Evolutionary conservation across 2,113 vertebrate genomes (phyloP), one percentile per base, ranked within the genome.

Genomic region (Ascaphus truei): DNA sequence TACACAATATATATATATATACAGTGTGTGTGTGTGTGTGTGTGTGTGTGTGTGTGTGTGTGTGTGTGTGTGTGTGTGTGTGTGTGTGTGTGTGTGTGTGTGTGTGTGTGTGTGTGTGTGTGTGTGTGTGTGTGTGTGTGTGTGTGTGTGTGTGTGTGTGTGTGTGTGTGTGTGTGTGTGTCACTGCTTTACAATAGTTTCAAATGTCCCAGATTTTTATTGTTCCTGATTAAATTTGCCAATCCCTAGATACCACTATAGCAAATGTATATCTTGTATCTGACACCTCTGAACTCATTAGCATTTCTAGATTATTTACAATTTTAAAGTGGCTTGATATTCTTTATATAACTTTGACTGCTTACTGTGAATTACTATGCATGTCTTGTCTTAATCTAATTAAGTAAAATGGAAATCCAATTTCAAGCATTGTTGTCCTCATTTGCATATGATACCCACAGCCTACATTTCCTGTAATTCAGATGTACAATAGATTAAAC

Each of bases 371-470:
- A 75, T 80, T 78, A 77, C 72, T 79, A 81, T 79, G 76, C 78
- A 71, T 62, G 65, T 73, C 81, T 78, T 69, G 23, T 37, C 62
- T 56, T 78, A 77, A 81, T 81, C 78, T 77, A 83, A 83, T 83
- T 80, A 84, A 78, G 65, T 73, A 77, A 81, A 81, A 77, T 73
- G 75, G 67, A 80, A 84, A 81, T 80, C 74, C 76, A 79, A 83
- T 83, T 80, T 84, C 83, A 83, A 83, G 80, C 78, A 78, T 84
- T 84, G 81, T 79, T 83, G 78, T 83, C 80, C 75, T 75, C 59
- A 80, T 83, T 83, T 83, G 69, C 79, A 80, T 78, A 76, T 66
- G 72, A 79, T 64, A 78, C 59, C 76, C 75, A 55, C 30, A 76
- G 71, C 73, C 71, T 74, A 80, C 75, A 75, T 76, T 80, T 68